A percentile compares a stretch with the other conserved stretches of the same genome.
Evolutionary conservation across 37 sponge, comb jelly and placozoan genomes (phyloP).

Genomic region (Tethya wilhelma): DNA sequence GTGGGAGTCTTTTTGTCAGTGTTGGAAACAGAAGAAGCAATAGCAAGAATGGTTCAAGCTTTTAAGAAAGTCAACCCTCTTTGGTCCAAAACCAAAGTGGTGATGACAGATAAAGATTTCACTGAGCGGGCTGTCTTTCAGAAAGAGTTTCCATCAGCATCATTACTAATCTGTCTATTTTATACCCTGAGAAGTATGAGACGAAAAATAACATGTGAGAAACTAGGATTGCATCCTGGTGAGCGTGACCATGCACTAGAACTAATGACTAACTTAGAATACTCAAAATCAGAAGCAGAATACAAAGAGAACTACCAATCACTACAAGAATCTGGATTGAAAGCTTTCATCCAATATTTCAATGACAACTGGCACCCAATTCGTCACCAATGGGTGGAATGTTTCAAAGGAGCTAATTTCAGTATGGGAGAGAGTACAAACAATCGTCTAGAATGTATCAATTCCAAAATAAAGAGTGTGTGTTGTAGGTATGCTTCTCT

Average conservation of each 20-base stretch:
- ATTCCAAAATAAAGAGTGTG: conserved; percentile 57
- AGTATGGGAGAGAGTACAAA: conserved; percentile 42
- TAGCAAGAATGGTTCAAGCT: conserved; percentile 23
- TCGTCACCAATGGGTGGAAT: conserved; percentile 60
- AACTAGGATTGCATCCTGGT: conserved; percentile 33
- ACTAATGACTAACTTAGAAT: conserved; percentile 46
- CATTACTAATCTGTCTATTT: conserved; percentile 48
- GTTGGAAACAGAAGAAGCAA: conserved; percentile 8
- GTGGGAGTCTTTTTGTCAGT: conserved; percentile 22
- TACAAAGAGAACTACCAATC: conserved; percentile 23
- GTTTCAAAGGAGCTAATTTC: not conserved
- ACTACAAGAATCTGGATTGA: not conserved
- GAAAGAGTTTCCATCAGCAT: conserved; percentile 21
- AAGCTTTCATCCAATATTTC: conserved; percentile 47
- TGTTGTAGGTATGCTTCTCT: conserved; percentile 17
- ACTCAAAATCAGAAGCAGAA: conserved; percentile 41
- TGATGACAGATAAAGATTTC: conserved; percentile 77
- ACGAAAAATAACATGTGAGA: conserved; percentile 45
- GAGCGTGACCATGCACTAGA: conserved; percentile 35
- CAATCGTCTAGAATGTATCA: conserved; percentile 60
- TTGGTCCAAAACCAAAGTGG: conserved; percentile 20
- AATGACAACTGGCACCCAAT: conserved; percentile 71
- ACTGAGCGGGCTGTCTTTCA: conserved; percentile 27
- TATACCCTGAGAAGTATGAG: conserved; percentile 31
- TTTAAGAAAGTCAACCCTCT: conserved; percentile 23